Conservation (phyloP, 2,113 vertebrate genomes). For the Drymodes brunneopygia region DNA sequence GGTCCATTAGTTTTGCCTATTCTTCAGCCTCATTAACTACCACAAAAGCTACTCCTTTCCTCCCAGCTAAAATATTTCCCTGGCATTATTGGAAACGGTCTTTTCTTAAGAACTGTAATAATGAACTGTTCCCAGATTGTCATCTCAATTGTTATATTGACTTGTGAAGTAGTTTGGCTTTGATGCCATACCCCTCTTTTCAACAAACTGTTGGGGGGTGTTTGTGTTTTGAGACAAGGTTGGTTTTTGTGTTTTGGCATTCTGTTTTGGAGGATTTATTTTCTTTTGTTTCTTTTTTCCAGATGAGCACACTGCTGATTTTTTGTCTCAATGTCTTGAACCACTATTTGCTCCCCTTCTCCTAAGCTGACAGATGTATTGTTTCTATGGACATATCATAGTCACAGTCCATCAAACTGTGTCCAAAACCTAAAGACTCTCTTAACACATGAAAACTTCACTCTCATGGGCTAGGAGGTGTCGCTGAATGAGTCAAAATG, state of each 20-base stretch:
- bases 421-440: neutral
- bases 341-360: neutral
- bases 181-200: neutral
- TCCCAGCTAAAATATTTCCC: neutral
- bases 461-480: neutral
- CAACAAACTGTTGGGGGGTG: rapidly evolving
- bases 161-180: neutral
- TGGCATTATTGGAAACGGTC: neutral
- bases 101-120: neutral
- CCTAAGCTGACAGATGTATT: neutral
- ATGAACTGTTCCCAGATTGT: neutral
- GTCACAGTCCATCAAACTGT: neutral
- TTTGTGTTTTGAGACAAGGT: neutral
- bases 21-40: neutral
- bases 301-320: neutral
- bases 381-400: neutral
- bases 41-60: neutral
- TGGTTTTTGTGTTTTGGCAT: neutral
- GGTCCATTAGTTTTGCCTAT: neutral
- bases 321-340: neutral
- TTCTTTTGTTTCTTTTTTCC: neutral
- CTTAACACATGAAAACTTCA: neutral
- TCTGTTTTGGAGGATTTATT: neutral
- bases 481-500: neutral
- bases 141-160: neutral